phyloP scores from a whole-genome alignment of 2,888 invertebrate genomes.

The Pterostichus madidus region DNA sequence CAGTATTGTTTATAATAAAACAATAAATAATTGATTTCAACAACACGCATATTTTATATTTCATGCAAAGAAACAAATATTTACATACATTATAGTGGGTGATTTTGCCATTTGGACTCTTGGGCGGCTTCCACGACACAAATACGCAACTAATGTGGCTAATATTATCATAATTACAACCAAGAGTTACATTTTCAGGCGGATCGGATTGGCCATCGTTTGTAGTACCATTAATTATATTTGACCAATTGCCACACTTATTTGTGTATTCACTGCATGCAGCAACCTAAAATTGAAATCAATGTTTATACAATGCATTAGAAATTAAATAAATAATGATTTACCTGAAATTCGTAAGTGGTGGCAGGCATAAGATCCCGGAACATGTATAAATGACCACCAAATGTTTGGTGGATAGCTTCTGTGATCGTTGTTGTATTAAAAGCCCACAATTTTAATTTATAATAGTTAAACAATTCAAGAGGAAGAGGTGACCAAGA shows the following conservation, averaged over 20 bases:
- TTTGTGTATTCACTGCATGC: conserved; percentile 90
- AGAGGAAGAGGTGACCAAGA: conserved; percentile 87
- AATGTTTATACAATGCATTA: conserved; percentile 1
- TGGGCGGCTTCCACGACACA: conserved; percentile 87
- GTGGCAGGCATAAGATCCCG: conserved; percentile 88
- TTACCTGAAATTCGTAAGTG: conserved; percentile 87
- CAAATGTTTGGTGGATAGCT: conserved; percentile 83
- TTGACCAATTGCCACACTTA: conserved; percentile 89
- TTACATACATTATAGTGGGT: conserved; percentile 84
- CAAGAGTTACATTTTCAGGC: conserved; percentile 84
- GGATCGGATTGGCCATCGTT: conserved; percentile 89
- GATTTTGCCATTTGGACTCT: conserved; percentile 88
- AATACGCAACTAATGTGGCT: conserved; percentile 82
- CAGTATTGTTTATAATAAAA: neutral
- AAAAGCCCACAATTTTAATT: conserved; percentile 82
- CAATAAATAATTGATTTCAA: neutral
- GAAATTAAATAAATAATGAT: conserved; percentile 12
- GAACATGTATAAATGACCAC: conserved; percentile 88
- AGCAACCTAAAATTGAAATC: conserved; percentile 83
- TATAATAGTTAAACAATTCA: conserved; percentile 88
- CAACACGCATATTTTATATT: neutral
- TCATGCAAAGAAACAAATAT: conserved; percentile 13
- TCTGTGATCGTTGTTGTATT: conserved; percentile 78
- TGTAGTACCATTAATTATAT: conserved; percentile 88
- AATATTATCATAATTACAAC: conserved; percentile 83